Evolutionary conservation across 2,113 vertebrate genomes (phyloP).

Genomic region (Marmota flaviventris): DNA sequence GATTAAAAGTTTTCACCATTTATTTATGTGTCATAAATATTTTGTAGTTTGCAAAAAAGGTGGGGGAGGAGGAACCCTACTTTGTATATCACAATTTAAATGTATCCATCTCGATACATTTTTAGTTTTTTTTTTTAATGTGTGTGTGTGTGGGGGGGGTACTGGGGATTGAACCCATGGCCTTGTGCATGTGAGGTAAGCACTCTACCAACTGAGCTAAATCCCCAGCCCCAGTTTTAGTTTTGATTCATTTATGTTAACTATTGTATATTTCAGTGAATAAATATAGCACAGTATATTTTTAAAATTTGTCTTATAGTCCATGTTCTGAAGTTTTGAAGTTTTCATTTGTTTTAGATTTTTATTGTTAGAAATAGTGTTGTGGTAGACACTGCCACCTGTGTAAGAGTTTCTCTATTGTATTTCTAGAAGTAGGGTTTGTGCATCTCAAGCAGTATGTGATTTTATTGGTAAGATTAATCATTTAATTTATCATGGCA

Average conservation of each 20-base stretch:
- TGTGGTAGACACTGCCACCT: background rate
- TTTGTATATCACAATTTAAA: constrained; percentile 42
- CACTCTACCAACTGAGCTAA: too few species aligned
- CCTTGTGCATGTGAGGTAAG: too few species aligned
- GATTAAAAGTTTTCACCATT: constrained; percentile 8
- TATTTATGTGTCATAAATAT: background rate
- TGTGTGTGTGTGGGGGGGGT: too few species aligned
- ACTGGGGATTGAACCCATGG: too few species aligned
- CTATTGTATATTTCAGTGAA: constrained; percentile 52
- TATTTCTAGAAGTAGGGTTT: constrained; percentile 20
- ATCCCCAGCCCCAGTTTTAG: background rate
- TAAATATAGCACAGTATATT: background rate
- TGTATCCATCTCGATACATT: background rate
- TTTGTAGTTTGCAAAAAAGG: constrained; percentile 23
- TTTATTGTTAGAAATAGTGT: background rate
- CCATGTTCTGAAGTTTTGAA: background rate
- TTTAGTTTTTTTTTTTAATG: too few species aligned
- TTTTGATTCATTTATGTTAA: constrained; percentile 55
- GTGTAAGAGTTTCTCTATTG: constrained; percentile 12
- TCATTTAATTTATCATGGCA: constrained; percentile 44
- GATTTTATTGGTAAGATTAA: background rate
- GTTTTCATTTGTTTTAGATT: constrained; percentile 1
- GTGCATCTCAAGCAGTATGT: background rate
- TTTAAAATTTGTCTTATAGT: constrained; percentile 4
- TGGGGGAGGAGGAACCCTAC: background rate